Conservation (phyloP, 37 sponge, comb jelly and placozoan genomes). For the Cliona cf. orientalis region DNA sequence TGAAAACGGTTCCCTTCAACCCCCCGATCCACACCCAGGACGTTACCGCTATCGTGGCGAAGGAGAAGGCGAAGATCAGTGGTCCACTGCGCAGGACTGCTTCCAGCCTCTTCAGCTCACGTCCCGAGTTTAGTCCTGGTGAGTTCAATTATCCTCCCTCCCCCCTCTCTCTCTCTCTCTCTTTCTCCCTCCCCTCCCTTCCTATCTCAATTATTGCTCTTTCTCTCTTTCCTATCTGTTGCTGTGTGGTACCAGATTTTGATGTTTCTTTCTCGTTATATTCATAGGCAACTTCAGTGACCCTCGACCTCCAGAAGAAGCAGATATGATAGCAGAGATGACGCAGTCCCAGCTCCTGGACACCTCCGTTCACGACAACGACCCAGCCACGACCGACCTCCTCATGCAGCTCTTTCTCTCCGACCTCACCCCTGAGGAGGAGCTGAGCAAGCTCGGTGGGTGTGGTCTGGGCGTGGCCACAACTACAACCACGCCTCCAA, state of each 20-base stretch:
- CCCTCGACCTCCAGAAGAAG: conserved; percentile 28
- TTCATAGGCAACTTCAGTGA: conserved; percentile 15
- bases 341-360: neutral
- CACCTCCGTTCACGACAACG: neutral
- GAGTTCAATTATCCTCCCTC: neutral
- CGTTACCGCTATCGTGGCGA: too few relatives aligned
- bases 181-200: neutral
- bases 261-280: neutral
- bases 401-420: conserved; percentile 30
- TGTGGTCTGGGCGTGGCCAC: neutral
- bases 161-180: neutral
- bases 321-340: neutral
- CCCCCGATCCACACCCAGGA: too few relatives aligned
- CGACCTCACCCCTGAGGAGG: neutral
- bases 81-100: too few relatives aligned
- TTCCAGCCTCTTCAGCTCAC: neutral
- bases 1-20: too few relatives aligned
- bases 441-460: neutral
- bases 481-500: too few relatives aligned
- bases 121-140: conserved; percentile 27
- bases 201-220: neutral
- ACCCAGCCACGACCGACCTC: neutral
- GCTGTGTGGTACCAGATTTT: neutral
- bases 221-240: neutral
- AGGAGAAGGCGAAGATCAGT: too few relatives aligned